Conservation (phyloP, 2,113 vertebrate genomes). For the Gadus chalcogrammus region DNA sequence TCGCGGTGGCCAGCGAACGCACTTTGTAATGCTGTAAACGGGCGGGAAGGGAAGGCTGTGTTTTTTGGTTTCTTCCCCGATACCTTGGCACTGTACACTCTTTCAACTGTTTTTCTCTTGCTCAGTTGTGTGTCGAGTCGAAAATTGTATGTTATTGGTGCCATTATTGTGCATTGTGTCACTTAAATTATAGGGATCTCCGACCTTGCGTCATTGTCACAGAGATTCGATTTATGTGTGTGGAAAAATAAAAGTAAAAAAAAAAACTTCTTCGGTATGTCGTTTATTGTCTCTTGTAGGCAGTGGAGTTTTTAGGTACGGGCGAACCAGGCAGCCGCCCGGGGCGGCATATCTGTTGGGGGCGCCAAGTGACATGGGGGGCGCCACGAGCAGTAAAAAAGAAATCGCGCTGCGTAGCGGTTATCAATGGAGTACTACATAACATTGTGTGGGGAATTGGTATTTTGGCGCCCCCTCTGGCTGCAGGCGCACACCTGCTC, state of each 20-base stretch:
- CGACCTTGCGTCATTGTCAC: constrained; percentile 45
- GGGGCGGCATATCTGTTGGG: too few species aligned
- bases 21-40: constrained; percentile 37
- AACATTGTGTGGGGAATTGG: too few species aligned
- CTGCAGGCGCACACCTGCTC: too few species aligned
- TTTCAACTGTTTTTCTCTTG: constrained; percentile 38
- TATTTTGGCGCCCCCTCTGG: too few species aligned
- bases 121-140: constrained; percentile 60
- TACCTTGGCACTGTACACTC: constrained; percentile 40
- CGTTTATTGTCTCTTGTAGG: neutral
- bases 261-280: constrained; percentile 44
- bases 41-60: constrained; percentile 7
- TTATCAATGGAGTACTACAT: too few species aligned
- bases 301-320: too few species aligned
- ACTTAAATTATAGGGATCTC: constrained; percentile 59
- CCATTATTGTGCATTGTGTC: constrained; percentile 73
- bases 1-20: constrained; percentile 7
- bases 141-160: constrained; percentile 64
- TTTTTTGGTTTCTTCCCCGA: neutral
- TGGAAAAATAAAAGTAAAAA: constrained; percentile 61
- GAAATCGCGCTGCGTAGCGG: too few species aligned
- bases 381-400: too few species aligned
- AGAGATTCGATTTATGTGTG: constrained; percentile 62
- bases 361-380: too few species aligned
- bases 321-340: too few species aligned